These are phyloP conservation scores for Scatophagus argus DNA, from an alignment of 2,113 vertebrate species.

Conservation along the genomic window DNA sequence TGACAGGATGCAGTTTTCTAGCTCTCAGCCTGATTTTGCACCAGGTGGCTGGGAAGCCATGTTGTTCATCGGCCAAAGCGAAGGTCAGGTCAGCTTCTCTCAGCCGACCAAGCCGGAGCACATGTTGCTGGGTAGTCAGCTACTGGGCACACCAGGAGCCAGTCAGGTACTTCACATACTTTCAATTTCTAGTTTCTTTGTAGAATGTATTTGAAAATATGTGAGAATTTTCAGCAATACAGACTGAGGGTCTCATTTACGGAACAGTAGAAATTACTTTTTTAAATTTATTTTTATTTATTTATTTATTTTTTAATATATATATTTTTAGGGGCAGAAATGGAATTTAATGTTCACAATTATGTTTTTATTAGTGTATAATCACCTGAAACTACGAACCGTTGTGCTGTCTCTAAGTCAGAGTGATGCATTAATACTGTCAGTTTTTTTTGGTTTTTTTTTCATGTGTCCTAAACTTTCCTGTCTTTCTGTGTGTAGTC, in stretches of 20 bases:
- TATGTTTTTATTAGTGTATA: no score
- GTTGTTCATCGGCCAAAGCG: slow-evolving; percentile 76
- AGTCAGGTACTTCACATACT: slow-evolving; percentile 89
- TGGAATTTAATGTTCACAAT: no score
- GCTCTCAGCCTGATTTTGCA: slow-evolving; percentile 92
- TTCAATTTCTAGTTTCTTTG: neutral
- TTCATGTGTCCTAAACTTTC: neutral
- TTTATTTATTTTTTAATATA: no score
- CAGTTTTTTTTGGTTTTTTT: neutral
- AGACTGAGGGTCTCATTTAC: neutral
- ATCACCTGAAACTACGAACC: no score
- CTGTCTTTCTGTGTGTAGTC: slow-evolving; percentile 76
- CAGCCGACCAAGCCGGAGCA: slow-evolving; percentile 94
- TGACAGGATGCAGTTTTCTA: slow-evolving; percentile 89
- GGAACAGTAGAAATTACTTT: neutral
- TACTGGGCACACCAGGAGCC: slow-evolving; percentile 92
- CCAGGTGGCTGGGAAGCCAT: slow-evolving; percentile 83
- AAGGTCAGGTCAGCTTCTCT: slow-evolving; percentile 94
- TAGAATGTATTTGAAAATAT: neutral
- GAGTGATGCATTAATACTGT: neutral
- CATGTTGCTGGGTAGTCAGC: slow-evolving; percentile 94
- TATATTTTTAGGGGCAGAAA: no score
- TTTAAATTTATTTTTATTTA: no score
- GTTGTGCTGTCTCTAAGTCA: no score
- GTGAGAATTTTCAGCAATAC: neutral